Evolutionary conservation across 2,888 invertebrate genomes (phyloP).

Genomic region (Clunio marinus): DNA sequence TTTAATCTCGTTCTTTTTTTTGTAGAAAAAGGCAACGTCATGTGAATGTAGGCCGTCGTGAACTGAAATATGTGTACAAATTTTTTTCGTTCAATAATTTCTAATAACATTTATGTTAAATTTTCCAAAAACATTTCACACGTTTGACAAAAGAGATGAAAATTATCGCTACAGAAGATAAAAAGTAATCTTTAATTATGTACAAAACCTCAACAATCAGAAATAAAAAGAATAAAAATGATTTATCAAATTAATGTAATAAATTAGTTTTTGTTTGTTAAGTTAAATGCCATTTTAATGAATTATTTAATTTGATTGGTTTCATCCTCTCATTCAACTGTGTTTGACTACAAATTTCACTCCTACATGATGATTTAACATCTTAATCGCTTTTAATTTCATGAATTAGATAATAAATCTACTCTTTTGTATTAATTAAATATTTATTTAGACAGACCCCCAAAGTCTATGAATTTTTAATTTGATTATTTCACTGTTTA

Average conservation of each 20-base stretch:
- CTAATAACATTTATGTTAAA: conserved; percentile 3
- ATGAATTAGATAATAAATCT: background rate
- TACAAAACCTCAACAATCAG: conserved; percentile 16
- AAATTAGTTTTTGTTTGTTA: background rate
- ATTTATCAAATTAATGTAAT: too few species aligned
- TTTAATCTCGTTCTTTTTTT: too few species aligned
- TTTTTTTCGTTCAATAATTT: background rate
- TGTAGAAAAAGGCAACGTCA: conserved; percentile 28
- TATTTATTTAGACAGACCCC: background rate
- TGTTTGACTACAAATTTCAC: conserved; percentile 23
- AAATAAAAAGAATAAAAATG: background rate
- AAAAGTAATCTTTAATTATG: background rate
- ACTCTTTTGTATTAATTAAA: background rate
- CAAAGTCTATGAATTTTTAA: background rate
- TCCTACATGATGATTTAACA: conserved; percentile 15
- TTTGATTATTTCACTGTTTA: background rate
- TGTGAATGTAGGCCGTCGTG: conserved; percentile 38
- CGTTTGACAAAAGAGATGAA: background rate
- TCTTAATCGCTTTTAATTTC: background rate
- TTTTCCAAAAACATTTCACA: background rate
- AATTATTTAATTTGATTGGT: too few species aligned
- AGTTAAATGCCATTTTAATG: conserved; percentile 22
- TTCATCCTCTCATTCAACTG: background rate
- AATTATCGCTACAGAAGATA: background rate
- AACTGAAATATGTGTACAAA: conserved; percentile 37